Evolutionary conservation across 2,888 invertebrate species (phyloP).

Genomic region (Myopa tessellatipennis): DNA sequence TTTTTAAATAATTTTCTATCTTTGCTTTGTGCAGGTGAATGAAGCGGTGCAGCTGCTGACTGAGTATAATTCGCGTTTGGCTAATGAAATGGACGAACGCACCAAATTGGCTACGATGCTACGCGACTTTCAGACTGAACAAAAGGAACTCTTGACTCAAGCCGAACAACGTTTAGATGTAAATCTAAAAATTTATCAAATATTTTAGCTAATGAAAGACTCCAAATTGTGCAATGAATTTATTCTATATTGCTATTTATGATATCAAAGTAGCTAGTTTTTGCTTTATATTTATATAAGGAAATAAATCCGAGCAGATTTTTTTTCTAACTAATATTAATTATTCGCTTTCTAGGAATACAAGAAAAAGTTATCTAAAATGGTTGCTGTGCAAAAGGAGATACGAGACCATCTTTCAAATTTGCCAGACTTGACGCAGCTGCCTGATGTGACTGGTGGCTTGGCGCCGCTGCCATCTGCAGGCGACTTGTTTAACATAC

Average conservation of each 20-base stretch:
- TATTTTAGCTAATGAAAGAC: slow-evolving; percentile 7
- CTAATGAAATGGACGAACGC: slow-evolving; percentile 90
- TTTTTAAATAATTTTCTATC: neutral
- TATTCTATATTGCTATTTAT: no score
- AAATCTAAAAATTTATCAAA: slow-evolving; percentile 41
- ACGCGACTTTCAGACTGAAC: slow-evolving; percentile 86
- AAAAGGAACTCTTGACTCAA: slow-evolving; percentile 85
- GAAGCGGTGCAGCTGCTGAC: slow-evolving; percentile 88
- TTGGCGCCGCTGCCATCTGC: slow-evolving; percentile 94
- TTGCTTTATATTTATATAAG: neutral
- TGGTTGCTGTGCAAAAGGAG: slow-evolving; percentile 87
- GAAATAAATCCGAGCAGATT: neutral
- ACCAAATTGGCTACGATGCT: slow-evolving; percentile 88
- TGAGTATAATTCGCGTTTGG: slow-evolving; percentile 88
- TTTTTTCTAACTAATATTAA: neutral
- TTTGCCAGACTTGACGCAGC: slow-evolving; percentile 89
- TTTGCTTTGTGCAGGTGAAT: slow-evolving; percentile 69
- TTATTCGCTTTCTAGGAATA: slow-evolving; percentile 78
- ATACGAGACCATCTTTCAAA: slow-evolving; percentile 93
- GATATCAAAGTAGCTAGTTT: no score
- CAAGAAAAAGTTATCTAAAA: slow-evolving; percentile 87
- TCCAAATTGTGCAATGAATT: no score
- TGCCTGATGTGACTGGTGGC: slow-evolving; percentile 93
- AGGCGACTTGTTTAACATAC: slow-evolving; percentile 89
- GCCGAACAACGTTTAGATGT: slow-evolving; percentile 91